Base-by-base conservation (phyloP, 2,888 invertebrate species). In the Melanargia galathea region DNA sequence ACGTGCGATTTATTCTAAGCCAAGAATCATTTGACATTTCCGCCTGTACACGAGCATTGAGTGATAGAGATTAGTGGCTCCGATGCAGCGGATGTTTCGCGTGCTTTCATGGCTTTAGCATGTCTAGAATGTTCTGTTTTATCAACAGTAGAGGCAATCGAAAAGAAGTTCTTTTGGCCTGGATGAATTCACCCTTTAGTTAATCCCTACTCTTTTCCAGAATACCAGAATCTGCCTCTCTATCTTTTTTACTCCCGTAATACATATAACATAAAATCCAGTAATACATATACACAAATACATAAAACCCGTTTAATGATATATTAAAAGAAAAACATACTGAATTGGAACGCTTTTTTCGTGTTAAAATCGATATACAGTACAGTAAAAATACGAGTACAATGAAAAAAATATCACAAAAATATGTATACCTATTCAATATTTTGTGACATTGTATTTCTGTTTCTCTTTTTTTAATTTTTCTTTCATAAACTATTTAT, bases 1-100 rank as follows among this genome's bases (percentile, higher is more conserved):
- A 57, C 57, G 63, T 66, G 73, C 71, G 71, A 78, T 79, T 73
- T 78, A 71, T 75, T 66, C 57, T 46, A 57, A 62, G 65, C 68
- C 65, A 58, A 63, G 65, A 62, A 67, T 26, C 68, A 58, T 64
- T 64, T 76, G 79, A 80, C 80, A 78, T 79, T 80, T 81, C 70
- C 74, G 71, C 68, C 62, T 67, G 56, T 57, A 59, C 62, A 62
- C 51, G 20, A 0, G 60, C 62, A 62, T 54, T 67, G 70, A 68
- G 63, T 61, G 70, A 70, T 65, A 58, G 60, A 62, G 55, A 64
- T 57, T 63, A 61, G 70, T 68, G 45, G 56, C 60, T 55, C 38
- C 43, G 49, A 57, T 59, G 60, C 59, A 62, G 66, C 70, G 70
- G 69, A 73, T 69, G 71, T 70, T 38, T 52, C 10, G 63, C 69